These are phyloP conservation scores for Pristionchus arcanus DNA, from an alignment of 2,888 invertebrate species.

Conservation along the genomic window DNA sequence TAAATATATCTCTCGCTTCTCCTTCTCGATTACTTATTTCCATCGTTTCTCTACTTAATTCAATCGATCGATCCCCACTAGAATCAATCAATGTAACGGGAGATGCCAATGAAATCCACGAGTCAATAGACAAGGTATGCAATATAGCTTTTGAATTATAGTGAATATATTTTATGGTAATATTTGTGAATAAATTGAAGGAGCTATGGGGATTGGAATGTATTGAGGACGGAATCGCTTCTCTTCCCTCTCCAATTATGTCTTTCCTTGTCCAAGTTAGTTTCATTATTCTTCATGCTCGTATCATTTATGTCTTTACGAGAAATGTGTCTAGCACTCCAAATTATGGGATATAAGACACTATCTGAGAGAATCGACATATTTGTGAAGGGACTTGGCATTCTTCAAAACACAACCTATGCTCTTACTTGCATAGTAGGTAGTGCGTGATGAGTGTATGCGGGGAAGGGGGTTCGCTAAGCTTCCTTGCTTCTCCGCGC, in stretches of 20 bases:
- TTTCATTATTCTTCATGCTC: neutral
- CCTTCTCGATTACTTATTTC: conserved; percentile 65
- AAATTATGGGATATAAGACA: too few relatives aligned
- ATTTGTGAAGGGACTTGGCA: too few relatives aligned
- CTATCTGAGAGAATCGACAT: too few relatives aligned
- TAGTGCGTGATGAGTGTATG: too few relatives aligned
- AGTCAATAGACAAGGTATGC: neutral
- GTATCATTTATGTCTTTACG: too few relatives aligned
- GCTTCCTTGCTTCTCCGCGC: too few relatives aligned
- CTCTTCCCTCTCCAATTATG: neutral
- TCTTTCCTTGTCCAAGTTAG: conserved; percentile 21
- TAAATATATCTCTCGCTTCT: conserved; percentile 64
- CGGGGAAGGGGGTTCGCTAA: too few relatives aligned
- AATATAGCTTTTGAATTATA: too few relatives aligned
- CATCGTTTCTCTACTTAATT: conserved; percentile 48
- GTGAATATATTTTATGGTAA: too few relatives aligned
- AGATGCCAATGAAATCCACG: neutral
- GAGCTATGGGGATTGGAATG: conserved; percentile 8
- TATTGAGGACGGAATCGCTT: neutral
- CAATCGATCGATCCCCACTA: neutral
- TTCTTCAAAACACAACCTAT: too few relatives aligned
- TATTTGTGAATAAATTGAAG: neutral
- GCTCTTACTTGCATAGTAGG: too few relatives aligned
- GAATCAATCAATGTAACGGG: neutral
- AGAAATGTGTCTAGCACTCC: too few relatives aligned